These are phyloP conservation scores for Argyresthia albistria DNA, from an alignment of 2,888 invertebrate species.

Conservation along the genomic window DNA sequence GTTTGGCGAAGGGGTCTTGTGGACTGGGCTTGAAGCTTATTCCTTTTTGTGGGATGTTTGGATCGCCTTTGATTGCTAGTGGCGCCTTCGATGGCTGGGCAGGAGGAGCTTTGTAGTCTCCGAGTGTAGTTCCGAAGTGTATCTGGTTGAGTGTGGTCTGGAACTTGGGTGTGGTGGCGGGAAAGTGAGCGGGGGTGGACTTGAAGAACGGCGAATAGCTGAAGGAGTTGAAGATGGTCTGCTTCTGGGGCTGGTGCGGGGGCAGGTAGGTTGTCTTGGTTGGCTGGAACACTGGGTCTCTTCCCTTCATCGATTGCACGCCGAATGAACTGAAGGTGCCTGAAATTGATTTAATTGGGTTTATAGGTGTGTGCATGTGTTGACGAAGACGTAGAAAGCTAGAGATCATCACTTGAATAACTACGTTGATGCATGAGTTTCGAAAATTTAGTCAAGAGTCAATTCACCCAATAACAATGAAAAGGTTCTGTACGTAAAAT, in stretches of 20 bases:
- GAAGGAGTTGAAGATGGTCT: slow-evolving; percentile 52
- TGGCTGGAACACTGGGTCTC: slow-evolving; percentile 51
- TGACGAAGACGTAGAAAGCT: no score
- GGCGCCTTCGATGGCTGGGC: slow-evolving; percentile 51
- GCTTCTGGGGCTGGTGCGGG: slow-evolving; percentile 45
- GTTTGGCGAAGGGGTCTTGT: slow-evolving; percentile 53
- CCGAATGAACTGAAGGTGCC: slow-evolving; percentile 75
- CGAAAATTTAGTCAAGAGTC: no score
- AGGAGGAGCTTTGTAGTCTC: slow-evolving; percentile 33
- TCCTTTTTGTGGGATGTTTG: slow-evolving; percentile 39
- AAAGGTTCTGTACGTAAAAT: not conserved
- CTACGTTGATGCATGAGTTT: no score
- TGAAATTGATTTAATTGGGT: slow-evolving; percentile 18
- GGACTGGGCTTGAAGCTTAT: slow-evolving; percentile 54
- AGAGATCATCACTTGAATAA: no score
- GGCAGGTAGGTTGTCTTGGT: slow-evolving; percentile 55
- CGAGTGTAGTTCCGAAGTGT: slow-evolving; percentile 44
- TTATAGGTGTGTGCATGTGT: no score
- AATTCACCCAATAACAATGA: not conserved
- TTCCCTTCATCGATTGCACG: slow-evolving; percentile 67
- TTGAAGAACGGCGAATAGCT: slow-evolving; percentile 48
- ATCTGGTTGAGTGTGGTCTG: slow-evolving; percentile 43
- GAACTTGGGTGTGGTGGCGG: slow-evolving; percentile 41
- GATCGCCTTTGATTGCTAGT: slow-evolving; percentile 45
- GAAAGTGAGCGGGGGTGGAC: slow-evolving; percentile 36